These are phyloP conservation scores for Tachina lurida DNA, from an alignment of 2,888 invertebrate genomes.

Conservation along the genomic window DNA sequence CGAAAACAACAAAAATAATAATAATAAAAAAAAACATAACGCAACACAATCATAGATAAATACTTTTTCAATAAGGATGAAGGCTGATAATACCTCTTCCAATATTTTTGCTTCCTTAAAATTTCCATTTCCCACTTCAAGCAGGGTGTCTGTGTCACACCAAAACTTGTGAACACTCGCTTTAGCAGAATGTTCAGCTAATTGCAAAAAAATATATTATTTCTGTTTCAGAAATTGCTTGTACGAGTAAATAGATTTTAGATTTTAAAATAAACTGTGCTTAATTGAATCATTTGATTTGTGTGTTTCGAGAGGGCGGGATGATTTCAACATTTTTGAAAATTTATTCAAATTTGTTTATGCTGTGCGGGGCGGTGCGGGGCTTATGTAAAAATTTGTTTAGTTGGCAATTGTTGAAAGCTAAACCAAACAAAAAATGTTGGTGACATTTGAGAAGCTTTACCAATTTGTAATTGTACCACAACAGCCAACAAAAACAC, in stretches of 20 bases:
- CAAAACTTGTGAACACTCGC: slow-evolving; percentile 5
- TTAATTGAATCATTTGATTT: slow-evolving; percentile 70
- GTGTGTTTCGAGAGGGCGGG: slow-evolving; percentile 15
- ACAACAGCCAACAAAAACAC: slow-evolving; percentile 6
- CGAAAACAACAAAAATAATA: slow-evolving; percentile 50
- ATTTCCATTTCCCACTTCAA: neutral
- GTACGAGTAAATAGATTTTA: slow-evolving; percentile 71
- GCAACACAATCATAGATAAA: slow-evolving; percentile 7
- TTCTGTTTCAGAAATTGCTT: slow-evolving; percentile 58
- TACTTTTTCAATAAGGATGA: slow-evolving; percentile 21
- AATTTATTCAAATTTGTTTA: slow-evolving; percentile 67
- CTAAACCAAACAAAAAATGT: slow-evolving; percentile 65
- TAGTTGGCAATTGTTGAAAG: slow-evolving; percentile 30
- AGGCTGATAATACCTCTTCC: slow-evolving; percentile 10
- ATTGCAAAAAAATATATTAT: slow-evolving; percentile 64
- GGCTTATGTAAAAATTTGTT: slow-evolving; percentile 9
- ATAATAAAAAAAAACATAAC: slow-evolving; percentile 4
- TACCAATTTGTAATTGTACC: slow-evolving; percentile 67
- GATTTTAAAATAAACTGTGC: slow-evolving; percentile 70
- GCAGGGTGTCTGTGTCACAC: slow-evolving; percentile 29
- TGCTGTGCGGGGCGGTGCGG: neutral
- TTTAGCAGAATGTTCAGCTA: slow-evolving; percentile 60
- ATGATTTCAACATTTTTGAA: slow-evolving; percentile 5
- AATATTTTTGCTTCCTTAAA: neutral
- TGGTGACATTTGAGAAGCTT: slow-evolving; percentile 72